Percentiles rank a stretch among this genome's conserved stretches.
phyloP scores from a whole-genome alignment of 2,113 vertebrate genomes.

The Triplophysa tibetana region DNA sequence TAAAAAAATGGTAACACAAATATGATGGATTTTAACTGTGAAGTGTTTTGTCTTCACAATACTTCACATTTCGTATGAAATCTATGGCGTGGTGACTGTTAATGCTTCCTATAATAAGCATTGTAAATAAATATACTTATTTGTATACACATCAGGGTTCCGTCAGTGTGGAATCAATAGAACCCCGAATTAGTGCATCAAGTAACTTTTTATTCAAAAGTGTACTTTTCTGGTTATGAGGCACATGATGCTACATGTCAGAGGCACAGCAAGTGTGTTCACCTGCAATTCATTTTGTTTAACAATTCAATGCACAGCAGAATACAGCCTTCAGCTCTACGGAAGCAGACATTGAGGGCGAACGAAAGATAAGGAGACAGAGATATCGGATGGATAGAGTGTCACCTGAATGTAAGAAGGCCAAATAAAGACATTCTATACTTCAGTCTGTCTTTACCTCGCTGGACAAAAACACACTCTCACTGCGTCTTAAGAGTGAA shows the following conservation, averaged over 20 bases:
- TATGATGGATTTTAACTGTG: too few relatives aligned
- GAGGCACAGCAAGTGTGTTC: neutral
- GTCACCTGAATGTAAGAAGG: slow-evolving; percentile 51
- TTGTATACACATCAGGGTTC: too few relatives aligned
- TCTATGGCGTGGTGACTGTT: too few relatives aligned
- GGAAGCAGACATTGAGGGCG: slow-evolving; percentile 33
- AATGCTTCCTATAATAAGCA: too few relatives aligned
- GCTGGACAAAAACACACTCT: slow-evolving; percentile 52
- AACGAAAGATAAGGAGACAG: slow-evolving; percentile 51
- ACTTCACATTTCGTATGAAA: too few relatives aligned
- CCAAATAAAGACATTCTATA: slow-evolving; percentile 40
- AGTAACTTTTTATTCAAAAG: neutral
- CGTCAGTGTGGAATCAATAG: too few relatives aligned
- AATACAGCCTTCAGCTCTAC: slow-evolving; percentile 33
- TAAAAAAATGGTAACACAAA: too few relatives aligned
- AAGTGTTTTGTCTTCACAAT: too few relatives aligned
- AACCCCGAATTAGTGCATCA: too few relatives aligned
- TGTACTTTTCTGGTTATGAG: neutral
- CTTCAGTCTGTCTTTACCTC: slow-evolving; percentile 32
- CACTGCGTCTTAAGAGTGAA: neutral
- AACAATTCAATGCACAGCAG: slow-evolving; percentile 34
- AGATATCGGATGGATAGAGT: slow-evolving; percentile 51
- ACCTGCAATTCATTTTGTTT: slow-evolving; percentile 25
- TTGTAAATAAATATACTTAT: too few relatives aligned
- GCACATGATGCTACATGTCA: too few relatives aligned